phyloP scores from a whole-genome alignment of 1,140 invertebrate species.

The Macrostomum lignano region DNA sequence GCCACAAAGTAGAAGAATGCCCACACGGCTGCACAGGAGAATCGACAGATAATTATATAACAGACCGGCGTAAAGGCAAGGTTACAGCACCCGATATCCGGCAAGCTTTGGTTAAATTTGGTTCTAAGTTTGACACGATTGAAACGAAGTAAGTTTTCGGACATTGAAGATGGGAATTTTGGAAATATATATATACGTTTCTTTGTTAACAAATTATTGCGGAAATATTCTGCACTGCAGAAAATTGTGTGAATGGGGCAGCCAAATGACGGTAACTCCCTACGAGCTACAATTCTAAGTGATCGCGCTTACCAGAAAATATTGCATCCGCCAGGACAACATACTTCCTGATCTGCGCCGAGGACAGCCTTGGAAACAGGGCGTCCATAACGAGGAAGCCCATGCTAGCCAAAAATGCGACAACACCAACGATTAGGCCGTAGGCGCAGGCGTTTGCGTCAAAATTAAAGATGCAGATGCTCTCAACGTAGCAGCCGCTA shows the following conservation, averaged over 20 bases:
- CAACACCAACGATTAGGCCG: conserved; percentile 60
- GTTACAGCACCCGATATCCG: no score
- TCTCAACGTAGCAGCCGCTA: conserved; percentile 29
- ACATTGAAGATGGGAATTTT: no score
- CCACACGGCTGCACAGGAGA: conserved; percentile 46
- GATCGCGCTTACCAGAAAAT: conserved; percentile 36
- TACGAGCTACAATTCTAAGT: no score
- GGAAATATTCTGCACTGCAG: no score
- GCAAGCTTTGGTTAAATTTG: no score
- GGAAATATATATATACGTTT: no score
- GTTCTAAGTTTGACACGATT: no score
- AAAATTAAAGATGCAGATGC: conserved; percentile 53
- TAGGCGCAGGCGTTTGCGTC: conserved; percentile 78
- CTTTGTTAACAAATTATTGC: no score
- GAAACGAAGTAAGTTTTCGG: no score
- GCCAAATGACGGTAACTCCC: no score
- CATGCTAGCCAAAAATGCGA: conserved; percentile 63
- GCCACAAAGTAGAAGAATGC: conserved; percentile 73
- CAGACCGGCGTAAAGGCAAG: no score
- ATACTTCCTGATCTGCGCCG: conserved; percentile 79
- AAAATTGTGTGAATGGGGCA: no score
- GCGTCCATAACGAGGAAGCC: conserved; percentile 65
- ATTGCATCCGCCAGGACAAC: conserved; percentile 63
- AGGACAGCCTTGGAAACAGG: conserved; percentile 79
- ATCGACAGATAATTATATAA: conserved; percentile 2